These are phyloP conservation scores for Gobius niger DNA, from an alignment of 2,113 vertebrate species.

Conservation along the genomic window DNA sequence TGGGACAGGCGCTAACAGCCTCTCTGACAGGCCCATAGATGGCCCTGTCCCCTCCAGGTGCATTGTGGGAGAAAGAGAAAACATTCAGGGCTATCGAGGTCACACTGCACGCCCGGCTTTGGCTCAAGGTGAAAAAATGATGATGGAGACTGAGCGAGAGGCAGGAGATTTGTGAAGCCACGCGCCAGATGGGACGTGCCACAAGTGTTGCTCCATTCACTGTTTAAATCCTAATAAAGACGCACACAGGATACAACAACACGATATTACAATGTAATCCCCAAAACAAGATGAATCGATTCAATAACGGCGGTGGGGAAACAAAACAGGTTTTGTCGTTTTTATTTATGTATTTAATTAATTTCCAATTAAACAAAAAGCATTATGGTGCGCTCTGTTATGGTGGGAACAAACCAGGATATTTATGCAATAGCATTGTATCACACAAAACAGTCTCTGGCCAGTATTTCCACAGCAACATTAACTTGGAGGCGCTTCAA, in stretches of 20 bases:
- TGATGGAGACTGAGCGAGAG: conserved; percentile 25
- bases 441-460: conserved; percentile 63
- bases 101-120: conserved; percentile 47
- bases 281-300: conserved; percentile 48
- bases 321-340: conserved; percentile 14
- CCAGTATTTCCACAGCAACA: conserved; percentile 64
- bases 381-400: conserved; percentile 54
- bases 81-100: conserved; percentile 68
- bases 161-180: conserved; percentile 32
- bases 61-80: conserved; percentile 71
- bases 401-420: conserved; percentile 61
- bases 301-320: conserved; percentile 45
- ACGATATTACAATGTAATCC: conserved; percentile 12
- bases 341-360: conserved; percentile 71
- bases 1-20: conserved; percentile 73
- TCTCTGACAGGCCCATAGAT: conserved; percentile 72
- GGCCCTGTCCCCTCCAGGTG: conserved; percentile 72
- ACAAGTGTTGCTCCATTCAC: conserved; percentile 41
- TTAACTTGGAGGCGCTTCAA: conserved; percentile 63
- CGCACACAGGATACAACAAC: background rate
- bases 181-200: conserved; percentile 43
- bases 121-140: conserved; percentile 60
- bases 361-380: conserved; percentile 61
- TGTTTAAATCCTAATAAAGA: conserved; percentile 25
- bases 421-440: conserved; percentile 63